Base-by-base conservation (phyloP, 2,888 invertebrate species). In the Crossocerus cetratus region DNA sequence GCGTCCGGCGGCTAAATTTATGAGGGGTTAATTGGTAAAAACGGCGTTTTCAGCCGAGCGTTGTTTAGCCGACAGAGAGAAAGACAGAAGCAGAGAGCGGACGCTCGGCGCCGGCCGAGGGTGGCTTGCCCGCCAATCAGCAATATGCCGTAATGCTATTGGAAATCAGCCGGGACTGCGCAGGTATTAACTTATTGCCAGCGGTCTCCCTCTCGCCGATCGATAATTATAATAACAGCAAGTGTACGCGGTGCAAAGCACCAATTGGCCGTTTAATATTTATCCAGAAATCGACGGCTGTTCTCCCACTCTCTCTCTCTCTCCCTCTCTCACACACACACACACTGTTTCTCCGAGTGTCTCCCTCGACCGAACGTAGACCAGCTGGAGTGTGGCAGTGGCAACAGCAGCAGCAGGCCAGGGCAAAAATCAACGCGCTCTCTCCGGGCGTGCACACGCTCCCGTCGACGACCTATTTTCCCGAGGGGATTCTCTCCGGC, bases 1-100 rank as follows among this genome's bases (percentile, higher is more conserved):
- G 61, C 73, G 81, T 78, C 81, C 77, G 80, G 58, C 70, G 13
- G 75, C 62, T 74, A 80, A 84, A 85, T 84, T 83, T 83, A 84
- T 78, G 83, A 77, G 79, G 81, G 81, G 83, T 81, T 84, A 83
- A 86, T 86, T 83, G 83, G 74, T 81, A 83, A 85, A 85, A 84
- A 77, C 76, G 67, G 76, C 75, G 82, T 81, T 86, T 81, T 77
- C 32, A 32, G 32, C 32, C 81, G 53, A 44, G 32, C 55, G 53
- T 44, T 23, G 64, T 23, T 65, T 64, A 11, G 45, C 11, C 18
- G 59, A 18, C 2, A 13, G 54, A 11, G 14, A 21, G 49, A 4
- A 32, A n/a, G 14, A 2, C 21, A 43, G 14, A 11, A 55, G 2
- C 55, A 44, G 18, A 13, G 4, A 14, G 42, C 21, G 42, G 16